Base-by-base conservation (phyloP, 2,797 vertebrate genomes). In the Lophius americanus region DNA sequence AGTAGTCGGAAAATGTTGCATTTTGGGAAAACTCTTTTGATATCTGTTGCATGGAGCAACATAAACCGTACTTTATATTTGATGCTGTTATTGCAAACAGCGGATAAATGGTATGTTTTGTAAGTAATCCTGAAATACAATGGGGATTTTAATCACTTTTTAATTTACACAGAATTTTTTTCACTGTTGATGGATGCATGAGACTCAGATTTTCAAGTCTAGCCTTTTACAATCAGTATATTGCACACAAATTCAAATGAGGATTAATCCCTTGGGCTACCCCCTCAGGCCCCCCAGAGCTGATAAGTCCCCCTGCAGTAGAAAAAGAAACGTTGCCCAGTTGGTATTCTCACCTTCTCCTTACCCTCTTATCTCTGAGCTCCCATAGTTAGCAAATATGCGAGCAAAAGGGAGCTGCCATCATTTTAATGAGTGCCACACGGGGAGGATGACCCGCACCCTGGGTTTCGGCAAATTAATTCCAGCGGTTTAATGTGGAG, bases 401-500 rank as follows among this genome's bases (percentile, higher is more conserved):
- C 62, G 58, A 71, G 72, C 83, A 70, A 68, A 37, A 54, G 75
- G 79, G 80, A 83, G 64, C 68, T 50, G 70, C 68, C 37, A 67
- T 82, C 79, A 68, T 85, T 84, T 87, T 84, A 85, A 85, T 85
- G 86, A 79, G 74, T 52, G 7, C 68, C 83, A 57, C 76, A 82
- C 23, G 56, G 74, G 70, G 71, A 87, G 60, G 60, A 48, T 78
- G 76, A 83, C 71, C 68, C 72, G 61, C 68, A 7, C 61, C 48
- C 53, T 56, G 48, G 75, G 74, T 14, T 57, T 35, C 43, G 53
- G 61, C 60, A 68, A 73, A 82, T 88, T 70, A 46, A 84, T 80
- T 83, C 43, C 60, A 64, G 47, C 66, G 36, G 44, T 78, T 78
- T 73, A 73, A 51, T 79, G 52, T 64, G 69, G 52, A 60, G 51